Evolutionary conservation across 2,113 vertebrate species (phyloP), one percentile per base, ranked within the genome.

Genomic region (Cavia porcellus): DNA sequence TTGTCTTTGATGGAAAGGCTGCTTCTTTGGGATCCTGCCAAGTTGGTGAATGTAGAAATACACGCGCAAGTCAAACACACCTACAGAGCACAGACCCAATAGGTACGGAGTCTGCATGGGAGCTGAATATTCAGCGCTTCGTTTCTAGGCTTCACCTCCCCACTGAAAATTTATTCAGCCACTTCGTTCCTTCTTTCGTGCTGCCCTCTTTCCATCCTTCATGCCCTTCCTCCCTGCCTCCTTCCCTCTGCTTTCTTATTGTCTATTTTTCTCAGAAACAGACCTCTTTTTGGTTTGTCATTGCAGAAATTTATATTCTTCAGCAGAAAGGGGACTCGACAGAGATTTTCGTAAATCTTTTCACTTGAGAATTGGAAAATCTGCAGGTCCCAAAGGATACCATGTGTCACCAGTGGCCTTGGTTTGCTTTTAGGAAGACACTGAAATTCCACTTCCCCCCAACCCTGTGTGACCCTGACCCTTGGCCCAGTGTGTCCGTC

Each of bases 1-100:
- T 90, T 96, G 92, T 92, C 94, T 97, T 94, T 72, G 57, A 45
- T 52, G 61, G n/a, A 95, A 95, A 94, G 62, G 30, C 75, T 90
- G 89, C 92, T 50, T 52, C 4, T 38, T 85, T 92, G 88, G 92
- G 74, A 72, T 87, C 80, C 96, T 97, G 87, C 64, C 95, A 92
- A 95, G 85, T 92, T 79, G 64, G 61, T 32, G 24, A 97, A 91
- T 0, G 4, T 28, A 90, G 89, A 88, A 68, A 95, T 66, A 89
- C 5, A 24, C 64, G n/a, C 85, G 35, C 24, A 61, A 68, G 91
- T 92, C 94, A 92, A 80, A 75, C 70, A 84, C 74, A 81, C 84
- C 95, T 89, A 89, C 94, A 14, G 64, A 6, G 15, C 47, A 70
- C 0, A 32, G 66, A 91, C 45, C 35, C 42, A 30, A 57, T 2